Conservation (phyloP, 2,797 vertebrate genomes). For the Hippocampus kuda region DNA sequence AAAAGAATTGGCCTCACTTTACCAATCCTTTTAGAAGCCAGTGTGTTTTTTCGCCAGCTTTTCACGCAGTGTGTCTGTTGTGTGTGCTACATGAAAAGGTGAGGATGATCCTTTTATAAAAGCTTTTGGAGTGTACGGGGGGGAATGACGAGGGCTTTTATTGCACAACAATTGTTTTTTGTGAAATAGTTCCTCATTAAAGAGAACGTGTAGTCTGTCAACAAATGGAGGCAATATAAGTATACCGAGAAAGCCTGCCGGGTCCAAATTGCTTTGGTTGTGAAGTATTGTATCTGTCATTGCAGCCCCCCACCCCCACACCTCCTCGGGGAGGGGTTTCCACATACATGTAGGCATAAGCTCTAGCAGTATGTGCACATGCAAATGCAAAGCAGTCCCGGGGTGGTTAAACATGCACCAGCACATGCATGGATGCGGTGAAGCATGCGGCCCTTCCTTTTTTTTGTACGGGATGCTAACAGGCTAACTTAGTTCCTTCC, state of each 20-base stretch:
- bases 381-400: slow-evolving; percentile 46
- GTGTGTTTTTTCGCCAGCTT: slow-evolving; percentile 6
- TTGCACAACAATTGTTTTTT: slow-evolving; percentile 39
- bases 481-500: slow-evolving; percentile 7
- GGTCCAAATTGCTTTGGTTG: slow-evolving; percentile 14
- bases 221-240: slow-evolving; percentile 17
- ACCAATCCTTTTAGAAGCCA: not conserved
- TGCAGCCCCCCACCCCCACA: not conserved
- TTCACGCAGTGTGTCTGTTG: slow-evolving; percentile 17
- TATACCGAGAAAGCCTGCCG: slow-evolving; percentile 15
- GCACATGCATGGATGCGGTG: slow-evolving; percentile 44
- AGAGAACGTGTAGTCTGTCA: slow-evolving; percentile 12
- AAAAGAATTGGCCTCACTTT: no score
- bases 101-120: slow-evolving; percentile 41
- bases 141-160: slow-evolving; percentile 45
- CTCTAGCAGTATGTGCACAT: slow-evolving; percentile 22
- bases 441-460: slow-evolving; percentile 19
- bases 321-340: slow-evolving; percentile 7
- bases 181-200: slow-evolving; percentile 42
- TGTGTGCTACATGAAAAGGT: slow-evolving; percentile 28
- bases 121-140: slow-evolving; percentile 34
- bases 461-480: not conserved
- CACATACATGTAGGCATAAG: slow-evolving; percentile 11
- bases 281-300: slow-evolving; percentile 25
- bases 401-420: slow-evolving; percentile 19